Evolutionary conservation across 2,113 vertebrate genomes (phyloP), one percentile per base, ranked within the genome.

Genomic region (Esox niger): DNA sequence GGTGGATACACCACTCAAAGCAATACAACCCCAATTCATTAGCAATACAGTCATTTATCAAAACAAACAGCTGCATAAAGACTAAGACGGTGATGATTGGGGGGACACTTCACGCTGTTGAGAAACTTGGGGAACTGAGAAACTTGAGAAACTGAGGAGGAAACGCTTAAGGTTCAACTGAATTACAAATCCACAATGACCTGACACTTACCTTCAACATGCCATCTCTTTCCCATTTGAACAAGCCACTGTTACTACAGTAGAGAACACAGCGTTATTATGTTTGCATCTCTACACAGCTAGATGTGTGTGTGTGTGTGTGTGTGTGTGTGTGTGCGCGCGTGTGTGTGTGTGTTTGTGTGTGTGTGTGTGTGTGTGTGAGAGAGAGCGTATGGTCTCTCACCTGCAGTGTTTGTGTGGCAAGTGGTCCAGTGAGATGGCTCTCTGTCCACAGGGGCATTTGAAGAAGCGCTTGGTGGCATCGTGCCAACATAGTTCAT

Each of bases 371-470:
- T n/a, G 62, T 29, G 25, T n/a, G 27, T n/a, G 7, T 21, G 25
- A n/a, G n/a, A n/a, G n/a, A n/a, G n/a, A n/a, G n/a, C n/a, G n/a
- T 56, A 9, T 30, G 55, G 31, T 38, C 30, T 32, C 79, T 49
- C 78, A 98, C 97, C 94, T 94, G 96, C 97, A 99, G 81, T 91
- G n/a, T n/a, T 94, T 93, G 65, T 91, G 87, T 0, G 97, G 97
- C 47, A 98, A 91, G 31, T 94, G 88, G 84, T 93, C 90, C 3
- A 98, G 91, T 35, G 95, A 90, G 71, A 98, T 90, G 52, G 92
- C 88, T 85, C 97, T 89, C 79, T 91, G 95, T 62, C 97, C 96
- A 69, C 97, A 98, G 0, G 91, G 91, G 84, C 97, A 98, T 71
- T 91, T 96, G 84, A 99, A 99, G 86, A 99, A 99, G 27, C n/a